A percentile compares a stretch with the other conserved stretches of the same genome.
phyloP scores from a whole-genome alignment of 2,113 vertebrate genomes.

The Phyllostomus hastatus region DNA sequence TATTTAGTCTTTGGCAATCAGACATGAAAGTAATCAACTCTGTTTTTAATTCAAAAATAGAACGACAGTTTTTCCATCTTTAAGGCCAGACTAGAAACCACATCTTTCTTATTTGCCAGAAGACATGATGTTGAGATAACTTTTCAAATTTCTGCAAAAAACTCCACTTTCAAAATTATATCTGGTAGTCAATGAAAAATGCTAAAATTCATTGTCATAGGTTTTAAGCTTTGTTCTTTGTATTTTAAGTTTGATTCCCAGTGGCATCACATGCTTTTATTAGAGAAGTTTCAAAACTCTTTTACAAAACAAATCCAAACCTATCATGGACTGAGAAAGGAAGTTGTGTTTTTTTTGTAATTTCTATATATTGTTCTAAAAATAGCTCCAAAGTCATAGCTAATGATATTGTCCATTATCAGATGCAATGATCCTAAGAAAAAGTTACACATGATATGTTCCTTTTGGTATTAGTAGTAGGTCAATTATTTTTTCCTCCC shows the following conservation, averaged over 20 bases:
- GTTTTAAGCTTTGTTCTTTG: neutral
- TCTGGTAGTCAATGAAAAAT: neutral
- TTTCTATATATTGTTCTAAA: neutral
- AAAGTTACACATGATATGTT: neutral
- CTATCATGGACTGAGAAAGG: neutral
- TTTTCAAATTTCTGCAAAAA: neutral
- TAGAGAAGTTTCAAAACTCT: neutral
- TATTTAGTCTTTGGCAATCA: neutral
- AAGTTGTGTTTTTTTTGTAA: neutral
- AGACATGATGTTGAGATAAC: neutral
- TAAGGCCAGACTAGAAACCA: neutral
- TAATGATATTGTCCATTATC: neutral
- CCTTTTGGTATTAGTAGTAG: neutral
- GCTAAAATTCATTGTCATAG: neutral
- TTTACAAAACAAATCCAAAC: neutral
- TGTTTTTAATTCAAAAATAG: neutral
- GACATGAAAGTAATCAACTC: neutral
- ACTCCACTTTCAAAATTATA: constrained; percentile 37
- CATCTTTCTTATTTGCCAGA: neutral
- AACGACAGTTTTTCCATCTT: neutral
- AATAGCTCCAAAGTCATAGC: neutral
- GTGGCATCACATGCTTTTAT: neutral
- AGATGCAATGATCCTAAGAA: neutral
- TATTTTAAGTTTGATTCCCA: constrained; percentile 29
- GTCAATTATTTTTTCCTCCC: neutral